Conservation (phyloP, 2,888 invertebrate genomes). For the Geophilus truncorum region DNA sequence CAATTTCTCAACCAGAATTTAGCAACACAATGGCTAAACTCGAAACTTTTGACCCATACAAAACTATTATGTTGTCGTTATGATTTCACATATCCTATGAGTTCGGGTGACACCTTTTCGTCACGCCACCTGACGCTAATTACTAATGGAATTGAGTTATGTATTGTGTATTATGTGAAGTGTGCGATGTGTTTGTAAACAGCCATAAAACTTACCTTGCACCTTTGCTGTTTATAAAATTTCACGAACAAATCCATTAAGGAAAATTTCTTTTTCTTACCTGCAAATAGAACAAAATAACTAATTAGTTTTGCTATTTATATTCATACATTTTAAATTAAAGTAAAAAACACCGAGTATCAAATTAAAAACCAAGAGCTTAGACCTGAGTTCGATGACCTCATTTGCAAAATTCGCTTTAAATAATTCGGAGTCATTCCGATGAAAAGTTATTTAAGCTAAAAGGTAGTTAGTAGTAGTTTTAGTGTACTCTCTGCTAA, state of each 20-base stretch:
- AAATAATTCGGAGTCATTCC: not conserved
- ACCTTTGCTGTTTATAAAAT: not conserved
- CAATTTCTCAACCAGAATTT: not conserved
- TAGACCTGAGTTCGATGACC: not conserved
- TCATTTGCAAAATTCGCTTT: not conserved
- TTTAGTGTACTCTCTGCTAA: not conserved
- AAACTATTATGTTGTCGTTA: not conserved
- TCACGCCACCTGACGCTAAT: not conserved
- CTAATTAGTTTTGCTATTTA: too few relatives aligned
- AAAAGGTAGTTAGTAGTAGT: not conserved
- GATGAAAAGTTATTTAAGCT: not conserved
- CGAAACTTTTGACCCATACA: not conserved
- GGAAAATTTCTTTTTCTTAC: constrained; percentile 14
- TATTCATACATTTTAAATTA: not conserved
- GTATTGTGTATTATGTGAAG: not conserved
- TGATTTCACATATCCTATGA: not conserved
- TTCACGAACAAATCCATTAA: not conserved
- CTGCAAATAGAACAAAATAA: constrained; percentile 1
- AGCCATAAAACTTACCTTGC: not conserved
- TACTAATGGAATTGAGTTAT: not conserved
- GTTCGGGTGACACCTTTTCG: constrained; percentile 11
- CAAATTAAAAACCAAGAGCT: too few relatives aligned
- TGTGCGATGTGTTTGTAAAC: not conserved
- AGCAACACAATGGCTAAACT: not conserved
- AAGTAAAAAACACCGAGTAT: too few relatives aligned